Base-by-base conservation (phyloP, 92 coral and sea anemone species). In the Epizoanthus fatuus region DNA sequence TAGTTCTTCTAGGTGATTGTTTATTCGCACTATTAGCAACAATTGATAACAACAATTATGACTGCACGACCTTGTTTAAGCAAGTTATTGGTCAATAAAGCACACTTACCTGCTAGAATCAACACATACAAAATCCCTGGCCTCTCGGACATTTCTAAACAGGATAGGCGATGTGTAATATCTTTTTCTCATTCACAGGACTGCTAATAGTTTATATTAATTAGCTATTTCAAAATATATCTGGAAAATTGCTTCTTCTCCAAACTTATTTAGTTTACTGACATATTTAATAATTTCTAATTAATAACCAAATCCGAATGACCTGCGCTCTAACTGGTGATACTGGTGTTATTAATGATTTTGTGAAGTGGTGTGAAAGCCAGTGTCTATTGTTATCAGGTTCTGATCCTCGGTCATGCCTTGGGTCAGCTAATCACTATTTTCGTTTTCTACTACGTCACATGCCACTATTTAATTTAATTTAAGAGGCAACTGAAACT, bases 261-360 rank as follows among this genome's bases (percentile, higher is more conserved):
- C 11, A 62, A 62, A 62, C 16, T 22, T 54, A 7, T 25, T 52
- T 51, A 10, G 56, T 49, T 49, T 49, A 8, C 49, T 14, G 8
- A 74, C 47, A 74, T 37, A 11, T 1, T 74, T 74, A 52, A 17
- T 29, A 10, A 52, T 74, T 53, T 8, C 54, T 74, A 55, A 22
- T 52, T 74, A 37, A 12, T 52, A 74, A 32, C 47, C 13, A 12
- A 74, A 74, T 37, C 8, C 45, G 32, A 49, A 73, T 22, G 63
- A 42, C 53, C 79, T 51, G 39, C 39, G 20, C 4, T 52, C 37
- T 49, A 22, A 15, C 79, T 29, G 79, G 79, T 74, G 63, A 49
- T 12, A 8, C 53, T 9, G 11, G 53, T 49, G 35, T 29, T 29
- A 10, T 49, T 44, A 5, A 44, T 9, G 49, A 44, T 5, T 49